Evolutionary conservation across 2,113 vertebrate species (phyloP), one percentile per base, ranked within the genome.

Genomic region (Piprites chloris): DNA sequence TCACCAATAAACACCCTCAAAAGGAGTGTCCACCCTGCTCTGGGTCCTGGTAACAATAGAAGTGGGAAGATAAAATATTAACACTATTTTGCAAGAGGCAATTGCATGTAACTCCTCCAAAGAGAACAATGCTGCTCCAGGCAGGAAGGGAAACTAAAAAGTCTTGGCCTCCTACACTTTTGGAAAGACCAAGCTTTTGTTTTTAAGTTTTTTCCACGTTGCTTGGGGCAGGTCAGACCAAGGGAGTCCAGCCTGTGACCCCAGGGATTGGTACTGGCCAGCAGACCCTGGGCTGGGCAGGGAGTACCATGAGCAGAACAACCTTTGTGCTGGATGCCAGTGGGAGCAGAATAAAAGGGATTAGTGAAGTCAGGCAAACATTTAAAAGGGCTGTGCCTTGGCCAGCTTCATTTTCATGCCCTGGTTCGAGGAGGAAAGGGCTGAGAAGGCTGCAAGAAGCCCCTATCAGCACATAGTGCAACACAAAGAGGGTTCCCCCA

Each of bases 51-150:
- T 94, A 94, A 96, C 93, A 95, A 96, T 96, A 84, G 93, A 73
- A 93, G 62, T 52, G 86, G 86, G 90, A 92, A 93, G 90, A 95
- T 78, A 92, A 96, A 96, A 94, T 75, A 95, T 86, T 85, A 93
- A 92, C 37, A 17, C 32, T 85, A 12, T 96, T 95, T 97, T 92
- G 93, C 93, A 96, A 96, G 46, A 94, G 87, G 90, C 95, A 92
- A 80, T 90, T 90, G 75, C 92, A 93, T 93, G 72, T 71, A 94
- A 59, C 72, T 90, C 88, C 83, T 95, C 95, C 72, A 92, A 93
- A 83, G 79, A 93, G 92, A 80, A 93, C 90, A 93, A 93, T 95
- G 94, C 89, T 93, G 87, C 96, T 95, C 90, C 91, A 86, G 95
- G 94, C 95, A 75, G 88, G 88, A 94, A 95, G 61, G 85, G 65